Base-by-base conservation (phyloP, 1,140 invertebrate genomes). In the Bombus ignitus region DNA sequence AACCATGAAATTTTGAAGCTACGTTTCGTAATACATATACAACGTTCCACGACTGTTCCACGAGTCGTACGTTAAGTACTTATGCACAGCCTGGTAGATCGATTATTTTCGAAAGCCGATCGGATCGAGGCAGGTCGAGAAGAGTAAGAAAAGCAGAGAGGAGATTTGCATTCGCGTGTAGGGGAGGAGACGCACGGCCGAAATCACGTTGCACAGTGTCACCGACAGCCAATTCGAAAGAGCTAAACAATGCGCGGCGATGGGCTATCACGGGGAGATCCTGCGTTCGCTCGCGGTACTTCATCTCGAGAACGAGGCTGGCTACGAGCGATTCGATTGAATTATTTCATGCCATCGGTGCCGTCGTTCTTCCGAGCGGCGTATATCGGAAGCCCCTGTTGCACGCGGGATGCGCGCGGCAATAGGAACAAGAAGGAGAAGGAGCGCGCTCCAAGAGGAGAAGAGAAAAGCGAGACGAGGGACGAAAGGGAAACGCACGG, bases 271-370 rank as follows among this genome's bases (percentile, higher is more conserved):
- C 72, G 79, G 57, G 47, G 35, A 81, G 74, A 32, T 65, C 0
- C 37, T 5, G 59, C 59, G 59, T n/a, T n/a, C 65, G 62, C 28
- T 78, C 81, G 62, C 68, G 66, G 62, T 71, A 57, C 81, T 82
- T 85, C 80, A 75, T 87, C 85, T 39, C 75, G 74, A 44, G 71
- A 72, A 81, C 42, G 53, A 70, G 82, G n/a, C 47, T 53, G 57
- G 68, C 72, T 86, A 53, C 83, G 85, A 73, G 77, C 81, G 72
- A 77, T 86, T 79, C 86, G 84, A 91, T 91, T 91, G 89, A 91
- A 91, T 91, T 91, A 91, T 91, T 91, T 91, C 89, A 73, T 91
- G 89, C 83, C 83, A 70, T 89, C 88, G 88, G 77, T 70, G 75
- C 86, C 72, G 85, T 89, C 72, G 75, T 84, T 71, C 65, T 59